Evolutionary conservation across 2,797 vertebrate species (phyloP).

Genomic region (Periophthalmus magnuspinnatus): DNA sequence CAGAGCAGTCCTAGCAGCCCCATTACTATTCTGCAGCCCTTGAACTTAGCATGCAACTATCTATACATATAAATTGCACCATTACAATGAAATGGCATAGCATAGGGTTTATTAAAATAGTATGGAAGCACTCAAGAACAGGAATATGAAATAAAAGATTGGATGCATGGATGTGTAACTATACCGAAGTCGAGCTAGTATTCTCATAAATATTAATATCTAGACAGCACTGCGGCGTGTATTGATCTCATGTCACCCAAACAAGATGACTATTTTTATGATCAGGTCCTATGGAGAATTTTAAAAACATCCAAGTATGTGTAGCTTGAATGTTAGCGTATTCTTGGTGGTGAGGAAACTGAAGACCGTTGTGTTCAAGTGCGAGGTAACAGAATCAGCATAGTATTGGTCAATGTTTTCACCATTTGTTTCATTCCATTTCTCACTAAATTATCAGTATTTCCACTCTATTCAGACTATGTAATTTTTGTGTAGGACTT

Average conservation of each 20-base stretch:
- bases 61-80: slow-evolving; percentile 2
- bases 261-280: neutral
- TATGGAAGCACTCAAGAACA: neutral
- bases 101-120: too few relatives aligned
- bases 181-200: neutral
- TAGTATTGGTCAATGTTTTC: too few relatives aligned
- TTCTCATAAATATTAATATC: slow-evolving; percentile 8
- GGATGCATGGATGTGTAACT: neutral
- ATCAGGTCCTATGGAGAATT: neutral
- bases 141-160: neutral
- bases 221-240: neutral
- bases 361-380: too few relatives aligned
- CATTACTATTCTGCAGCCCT: neutral
- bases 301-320: neutral
- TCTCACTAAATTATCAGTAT: too few relatives aligned
- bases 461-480: too few relatives aligned
- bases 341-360: too few relatives aligned
- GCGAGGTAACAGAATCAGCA: too few relatives aligned
- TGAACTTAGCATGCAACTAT: neutral
- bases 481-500: too few relatives aligned
- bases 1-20: neutral
- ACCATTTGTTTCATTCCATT: too few relatives aligned
- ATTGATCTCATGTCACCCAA: slow-evolving; percentile 1
- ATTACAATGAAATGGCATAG: slow-evolving; percentile 1
- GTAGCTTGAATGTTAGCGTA: neutral